Evolutionary conservation across 1,140 invertebrate species (phyloP), one percentile per base, ranked within the genome.

Genomic region (Hypsibius dujardini): DNA sequence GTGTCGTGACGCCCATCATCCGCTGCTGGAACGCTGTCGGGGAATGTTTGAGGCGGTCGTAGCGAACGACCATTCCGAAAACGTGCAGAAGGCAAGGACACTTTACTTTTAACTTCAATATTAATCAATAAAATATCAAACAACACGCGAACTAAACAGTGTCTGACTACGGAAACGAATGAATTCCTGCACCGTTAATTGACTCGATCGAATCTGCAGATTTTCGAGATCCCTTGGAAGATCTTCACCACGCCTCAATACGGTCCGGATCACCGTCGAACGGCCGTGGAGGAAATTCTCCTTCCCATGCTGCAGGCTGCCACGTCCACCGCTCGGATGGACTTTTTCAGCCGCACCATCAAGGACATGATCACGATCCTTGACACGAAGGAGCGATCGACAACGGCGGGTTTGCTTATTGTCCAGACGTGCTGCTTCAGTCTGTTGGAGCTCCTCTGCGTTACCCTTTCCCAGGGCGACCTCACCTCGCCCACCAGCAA

Each of bases 321-420:
- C 3, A 72, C 77, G 15, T 75, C 75, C 46, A 70, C 75, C 3
- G 74, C 76, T 47, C 70, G 79, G 1, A 75, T 76, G 0, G 76
- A 79, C 69, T 80, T 80, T 73, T 79, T 77, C 72, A 50, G 70
- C 28, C 73, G 75, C n/a, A 76, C 79, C 69, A 79, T 80, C 71
- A 71, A 70, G n/a, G 73, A 76, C 3, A 72, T 80, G 0, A 76
- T 77, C 70, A 73, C 72, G 7, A 70, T 72, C 1, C 50, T 80
- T 2, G 76, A 79, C 7, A 71, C 72, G 2, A 78, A 78, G 71
- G 71, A 76, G 2, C 59, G 60, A 14, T 78, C 76, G 74, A 77
- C 78, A 59, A 70, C 56, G 60, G 7, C 1, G 73, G 59, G 12
- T 12, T 28, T 72, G 71, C 72, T 79, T 72, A 75, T 73, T 2